Evolutionary conservation across 2,888 invertebrate species (phyloP), one percentile per base, ranked within the genome.

Genomic region (Trilocha varians): DNA sequence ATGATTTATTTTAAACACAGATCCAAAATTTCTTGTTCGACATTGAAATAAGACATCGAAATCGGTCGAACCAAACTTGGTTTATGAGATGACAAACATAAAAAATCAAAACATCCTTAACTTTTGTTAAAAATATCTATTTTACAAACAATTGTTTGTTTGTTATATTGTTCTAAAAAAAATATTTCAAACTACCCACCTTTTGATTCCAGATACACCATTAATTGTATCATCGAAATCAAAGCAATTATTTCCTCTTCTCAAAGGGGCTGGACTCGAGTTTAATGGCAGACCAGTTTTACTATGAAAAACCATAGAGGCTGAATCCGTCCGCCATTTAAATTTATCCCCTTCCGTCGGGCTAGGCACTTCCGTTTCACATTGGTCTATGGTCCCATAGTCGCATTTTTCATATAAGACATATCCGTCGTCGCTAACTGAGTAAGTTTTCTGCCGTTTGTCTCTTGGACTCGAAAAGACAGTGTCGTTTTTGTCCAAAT

Each of bases 261-360:
- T 80, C 47, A 94, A 75, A 0, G 96, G 96, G 1, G 95, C 96
- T 0, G 96, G 96, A 69, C 94, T 95, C 32, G 95, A 95, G 0
- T 94, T 94, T 36, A 95, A 77, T 0, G 95, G 95, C 40, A 95
- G 80, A 0, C 95, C 95, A 11, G 94, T 94, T 55, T 91, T 87
- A 17, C 91, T 88, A 69, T 94, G 93, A 70, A 95, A 95, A 53
- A 95, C 91, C 91, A 94, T 92, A 0, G 91, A 92, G 0, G 94
- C 93, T 38, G 91, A 92, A 57, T 91, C 93, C 58, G 95, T 83
- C 18, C 91, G 89, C 65, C 91, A 90, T 6, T 93, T 83, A 62
- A 94, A 94, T 48, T 89, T 87, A 41, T 91, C 91, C 76, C 92
- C 90, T 51, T 93, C 93, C 18, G 88, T 85, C 0, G 90, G 88